Evolutionary conservation across 2,888 invertebrate genomes (phyloP).

Genomic region (Agrypnus murinus): DNA sequence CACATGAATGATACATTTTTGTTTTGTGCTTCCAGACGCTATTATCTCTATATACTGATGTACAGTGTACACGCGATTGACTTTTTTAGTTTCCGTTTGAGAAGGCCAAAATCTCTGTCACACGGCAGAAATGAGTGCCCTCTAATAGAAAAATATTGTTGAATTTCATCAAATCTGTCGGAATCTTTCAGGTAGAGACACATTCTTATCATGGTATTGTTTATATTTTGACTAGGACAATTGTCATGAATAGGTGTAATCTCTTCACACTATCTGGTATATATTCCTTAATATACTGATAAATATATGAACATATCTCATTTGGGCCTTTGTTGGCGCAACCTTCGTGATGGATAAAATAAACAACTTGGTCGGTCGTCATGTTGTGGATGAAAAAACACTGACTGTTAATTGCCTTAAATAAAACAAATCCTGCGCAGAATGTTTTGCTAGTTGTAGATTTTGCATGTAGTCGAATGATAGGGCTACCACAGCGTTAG

Average conservation of each 20-base stretch:
- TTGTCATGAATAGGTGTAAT: conserved; percentile 39
- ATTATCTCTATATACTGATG: conserved; percentile 34
- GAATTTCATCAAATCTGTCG: conserved; percentile 34
- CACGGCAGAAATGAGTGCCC: conserved; percentile 48
- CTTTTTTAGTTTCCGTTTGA: conserved; percentile 41
- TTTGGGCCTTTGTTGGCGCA: conserved; percentile 45
- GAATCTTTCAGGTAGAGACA: conserved; percentile 25
- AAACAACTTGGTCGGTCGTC: conserved; percentile 28
- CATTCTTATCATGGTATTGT: conserved; percentile 34
- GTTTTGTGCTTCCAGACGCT: conserved; percentile 15
- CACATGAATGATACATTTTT: conserved; percentile 20
- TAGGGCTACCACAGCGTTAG: conserved; percentile 38
- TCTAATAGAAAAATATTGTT: conserved; percentile 43
- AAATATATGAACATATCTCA: conserved; percentile 43
- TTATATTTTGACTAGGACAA: conserved; percentile 40
- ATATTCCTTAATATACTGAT: conserved; percentile 36
- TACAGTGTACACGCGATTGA: conserved; percentile 35
- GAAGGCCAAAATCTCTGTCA: conserved; percentile 41
- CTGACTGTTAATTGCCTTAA: conserved; percentile 52
- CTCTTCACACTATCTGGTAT: conserved; percentile 27
- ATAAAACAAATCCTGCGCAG: conserved; percentile 58
- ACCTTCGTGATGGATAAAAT: conserved; percentile 51
- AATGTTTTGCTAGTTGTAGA: conserved; percentile 51
- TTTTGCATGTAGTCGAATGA: conserved; percentile 57
- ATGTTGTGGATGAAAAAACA: conserved; percentile 52